Evolutionary conservation across 2,888 invertebrate genomes (phyloP).

Genomic region (Epiblema foenella): DNA sequence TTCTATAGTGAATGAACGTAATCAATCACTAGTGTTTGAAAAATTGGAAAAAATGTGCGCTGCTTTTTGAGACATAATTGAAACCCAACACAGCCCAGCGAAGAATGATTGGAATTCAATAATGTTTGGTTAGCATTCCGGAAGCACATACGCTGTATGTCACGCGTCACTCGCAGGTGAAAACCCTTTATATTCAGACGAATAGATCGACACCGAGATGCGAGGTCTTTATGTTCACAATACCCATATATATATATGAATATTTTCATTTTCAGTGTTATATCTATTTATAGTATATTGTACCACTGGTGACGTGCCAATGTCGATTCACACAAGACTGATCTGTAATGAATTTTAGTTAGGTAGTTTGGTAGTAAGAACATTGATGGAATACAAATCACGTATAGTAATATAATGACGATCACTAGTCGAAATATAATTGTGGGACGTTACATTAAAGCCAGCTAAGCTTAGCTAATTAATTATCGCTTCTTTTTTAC

Average conservation of each 20-base stretch:
- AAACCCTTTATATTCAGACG: slow-evolving; percentile 65
- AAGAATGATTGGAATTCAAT: slow-evolving; percentile 55
- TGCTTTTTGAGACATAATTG: slow-evolving; percentile 19
- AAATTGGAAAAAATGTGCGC: background rate
- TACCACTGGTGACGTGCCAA: background rate
- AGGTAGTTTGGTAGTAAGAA: background rate
- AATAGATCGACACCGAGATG: slow-evolving; percentile 44
- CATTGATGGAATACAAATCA: background rate
- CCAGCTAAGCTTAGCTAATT: too few relatives aligned
- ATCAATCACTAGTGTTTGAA: background rate
- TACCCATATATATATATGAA: slow-evolving; percentile 27
- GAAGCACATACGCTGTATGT: slow-evolving; percentile 56
- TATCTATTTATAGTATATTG: slow-evolving; percentile 11
- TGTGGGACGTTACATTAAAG: too few relatives aligned
- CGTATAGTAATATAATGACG: background rate
- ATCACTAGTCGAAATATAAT: too few relatives aligned
- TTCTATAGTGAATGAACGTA: too few relatives aligned
- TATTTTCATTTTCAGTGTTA: slow-evolving; percentile 18
- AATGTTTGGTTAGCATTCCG: slow-evolving; percentile 53
- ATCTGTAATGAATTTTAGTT: slow-evolving; percentile 7
- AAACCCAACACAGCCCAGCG: slow-evolving; percentile 46
- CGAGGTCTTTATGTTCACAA: slow-evolving; percentile 33
- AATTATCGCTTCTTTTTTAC: too few relatives aligned
- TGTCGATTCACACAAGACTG: slow-evolving; percentile 7
- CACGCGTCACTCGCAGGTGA: slow-evolving; percentile 57